phyloP scores from a whole-genome alignment of 1,140 invertebrate genomes.

The Zaprionus africanus region DNA sequence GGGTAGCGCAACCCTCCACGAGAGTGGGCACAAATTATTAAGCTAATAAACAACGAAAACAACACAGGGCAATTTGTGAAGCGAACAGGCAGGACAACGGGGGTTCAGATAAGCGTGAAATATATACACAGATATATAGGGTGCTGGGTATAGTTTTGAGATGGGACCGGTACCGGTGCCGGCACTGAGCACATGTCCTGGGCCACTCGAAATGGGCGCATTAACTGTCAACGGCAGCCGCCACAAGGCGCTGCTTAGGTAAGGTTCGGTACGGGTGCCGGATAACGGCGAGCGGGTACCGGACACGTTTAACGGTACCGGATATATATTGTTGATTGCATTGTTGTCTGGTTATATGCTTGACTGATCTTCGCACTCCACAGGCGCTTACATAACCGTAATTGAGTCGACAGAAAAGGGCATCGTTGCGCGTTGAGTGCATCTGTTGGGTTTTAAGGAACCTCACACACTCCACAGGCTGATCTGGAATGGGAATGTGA shows the following conservation, averaged over 20 bases:
- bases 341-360: conserved; percentile 67
- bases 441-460: conserved; percentile 69
- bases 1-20: conserved; percentile 11
- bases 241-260: conserved; percentile 27
- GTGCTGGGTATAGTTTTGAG: not conserved
- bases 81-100: conserved; percentile 3
- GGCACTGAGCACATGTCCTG: conserved; percentile 37
- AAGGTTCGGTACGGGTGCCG: conserved; percentile 5
- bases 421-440: conserved; percentile 44
- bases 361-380: conserved; percentile 66
- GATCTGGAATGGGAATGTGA: not conserved
- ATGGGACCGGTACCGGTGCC: not conserved
- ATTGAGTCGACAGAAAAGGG: conserved; percentile 53
- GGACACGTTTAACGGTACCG: conserved; percentile 24
- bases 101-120: conserved; percentile 75
- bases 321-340: conserved; percentile 40
- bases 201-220: conserved; percentile 47
- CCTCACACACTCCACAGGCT: conserved; percentile 8
- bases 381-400: conserved; percentile 66
- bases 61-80: conserved; percentile 59
- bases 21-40: conserved; percentile 75
- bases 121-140: conserved; percentile 20
- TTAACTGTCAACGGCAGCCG: conserved; percentile 72
- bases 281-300: conserved; percentile 7
- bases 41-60: conserved; percentile 75